Conservation (phyloP, 2,888 invertebrate species). For the Hydrotaea diabolus region DNA sequence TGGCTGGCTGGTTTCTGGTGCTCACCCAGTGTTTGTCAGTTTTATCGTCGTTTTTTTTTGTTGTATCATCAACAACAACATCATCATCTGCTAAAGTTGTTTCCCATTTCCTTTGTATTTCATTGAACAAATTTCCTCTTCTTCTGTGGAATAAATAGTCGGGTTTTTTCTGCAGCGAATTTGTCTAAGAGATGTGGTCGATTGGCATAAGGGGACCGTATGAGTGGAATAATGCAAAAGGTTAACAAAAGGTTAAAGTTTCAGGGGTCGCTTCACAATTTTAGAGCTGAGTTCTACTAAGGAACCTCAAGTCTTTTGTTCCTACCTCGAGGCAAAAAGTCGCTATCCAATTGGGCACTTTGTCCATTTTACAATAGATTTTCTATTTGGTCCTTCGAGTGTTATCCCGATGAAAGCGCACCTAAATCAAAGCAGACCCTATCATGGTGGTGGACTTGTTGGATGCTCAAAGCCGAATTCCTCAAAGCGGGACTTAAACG, state of each 20-base stretch:
- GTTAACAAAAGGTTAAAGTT: slow-evolving; percentile 27
- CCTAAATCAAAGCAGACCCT: no score
- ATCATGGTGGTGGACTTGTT: no score
- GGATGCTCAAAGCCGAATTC: no score
- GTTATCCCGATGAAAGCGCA: no score
- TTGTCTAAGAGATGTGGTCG: background rate
- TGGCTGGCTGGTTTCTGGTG: background rate
- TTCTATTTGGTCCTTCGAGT: no score
- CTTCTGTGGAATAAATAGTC: background rate
- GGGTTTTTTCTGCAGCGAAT: background rate
- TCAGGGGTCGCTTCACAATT: no score
- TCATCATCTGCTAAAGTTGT: background rate
- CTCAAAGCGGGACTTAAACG: no score
- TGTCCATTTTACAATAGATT: no score
- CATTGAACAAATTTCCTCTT: slow-evolving; percentile 10
- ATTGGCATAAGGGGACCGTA: background rate
- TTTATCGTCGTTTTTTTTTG: background rate
- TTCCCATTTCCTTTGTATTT: slow-evolving; percentile 20
- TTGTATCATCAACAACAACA: background rate
- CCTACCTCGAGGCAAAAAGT: no score
- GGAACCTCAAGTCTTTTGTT: no score
- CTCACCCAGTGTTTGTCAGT: slow-evolving; percentile 5
- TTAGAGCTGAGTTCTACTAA: no score
- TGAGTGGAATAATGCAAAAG: slow-evolving; percentile 5
- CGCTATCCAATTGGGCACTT: no score